Base-by-base conservation (phyloP, 2,888 invertebrate species). In the Polymixis lichenea region DNA sequence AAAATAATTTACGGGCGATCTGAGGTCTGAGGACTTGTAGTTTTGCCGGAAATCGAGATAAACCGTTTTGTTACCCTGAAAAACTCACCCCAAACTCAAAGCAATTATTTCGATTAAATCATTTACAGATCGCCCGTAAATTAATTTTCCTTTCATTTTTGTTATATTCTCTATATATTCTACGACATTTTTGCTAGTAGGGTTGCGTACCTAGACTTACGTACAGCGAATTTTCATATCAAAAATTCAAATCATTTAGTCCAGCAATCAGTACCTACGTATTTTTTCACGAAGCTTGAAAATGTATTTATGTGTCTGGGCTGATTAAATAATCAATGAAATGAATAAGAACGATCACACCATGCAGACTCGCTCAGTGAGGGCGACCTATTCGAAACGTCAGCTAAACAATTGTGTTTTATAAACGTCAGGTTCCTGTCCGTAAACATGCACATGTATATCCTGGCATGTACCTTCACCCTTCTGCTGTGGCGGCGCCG, bases 381-480 rank as follows among this genome's bases (percentile, higher is more conserved):
- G 5, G 9, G 46, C n/a, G n/a, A n/a, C n/a, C n/a, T n/a, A n/a
- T n/a, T 46, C 19, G 25, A 46, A 49, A 19, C 46, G 13, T 49
- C 46, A 19, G 25, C 7, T 28, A 13, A 28, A 49, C 11, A 25
- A n/a, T 17, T 4, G 15, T 7, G 61, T 62, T 62, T 38, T 2
- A 3, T 28, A 15, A 11, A 4, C 6, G 17, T 28, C 80, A 90
- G 90, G 90, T 90, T 87, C 46, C 60, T 89, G 5, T 53, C 89
- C 15, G 87, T 82, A 1, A 89, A 88, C 60, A 80, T 90, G 83
- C 90, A 90, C 32, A 76, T 89, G 75, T 89, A 84, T 43, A 86
- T 89, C 19, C 11, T 90, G 28, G 74, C 85, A 0, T 86, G 86
- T 58, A 61, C 76, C 22, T 60, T 89, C 0, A 88, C 86, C 0